Percentiles rank a stretch among this genome's conserved stretches.
phyloP scores from a whole-genome alignment of 2,888 invertebrate species.

The Cepaea hortensis region DNA sequence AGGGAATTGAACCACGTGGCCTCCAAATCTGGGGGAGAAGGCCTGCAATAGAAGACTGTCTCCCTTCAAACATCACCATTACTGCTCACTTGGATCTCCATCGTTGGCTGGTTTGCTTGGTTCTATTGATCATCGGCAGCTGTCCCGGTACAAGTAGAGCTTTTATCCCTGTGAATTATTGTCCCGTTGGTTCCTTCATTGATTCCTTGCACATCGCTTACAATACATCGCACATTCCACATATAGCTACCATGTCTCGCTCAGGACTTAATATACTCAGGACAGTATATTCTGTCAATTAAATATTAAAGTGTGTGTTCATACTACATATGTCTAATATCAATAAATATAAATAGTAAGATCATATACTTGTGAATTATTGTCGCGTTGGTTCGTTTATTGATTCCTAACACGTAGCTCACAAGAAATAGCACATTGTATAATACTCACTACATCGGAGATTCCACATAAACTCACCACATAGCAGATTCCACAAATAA shows the following conservation, averaged over 20 bases:
- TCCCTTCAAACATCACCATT: constrained; percentile 5
- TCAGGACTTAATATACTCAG: too few species aligned
- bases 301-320: too few species aligned
- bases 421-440: too few species aligned
- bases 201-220: constrained; percentile 14
- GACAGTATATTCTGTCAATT: too few species aligned
- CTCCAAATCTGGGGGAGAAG: neutral
- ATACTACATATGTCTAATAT: too few species aligned
- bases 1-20: neutral
- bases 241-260: neutral
- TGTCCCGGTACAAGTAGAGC: constrained; percentile 3
- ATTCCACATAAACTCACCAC: too few species aligned
- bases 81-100: neutral
- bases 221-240: neutral
- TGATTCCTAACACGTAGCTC: constrained; percentile 16
- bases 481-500: too few species aligned
- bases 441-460: too few species aligned
- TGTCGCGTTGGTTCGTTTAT: neutral
- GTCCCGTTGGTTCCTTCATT: neutral
- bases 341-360: too few species aligned
- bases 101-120: neutral
- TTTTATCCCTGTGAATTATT: constrained; percentile 8
- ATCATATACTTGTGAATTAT: constrained; percentile 3
- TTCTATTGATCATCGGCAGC: constrained; percentile 11
- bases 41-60: too few species aligned